Percentiles rank a stretch among this genome's conserved stretches.
Evolutionary conservation across 2,113 vertebrate species (phyloP).

Genomic region (Cynoglossus semilaevis): DNA sequence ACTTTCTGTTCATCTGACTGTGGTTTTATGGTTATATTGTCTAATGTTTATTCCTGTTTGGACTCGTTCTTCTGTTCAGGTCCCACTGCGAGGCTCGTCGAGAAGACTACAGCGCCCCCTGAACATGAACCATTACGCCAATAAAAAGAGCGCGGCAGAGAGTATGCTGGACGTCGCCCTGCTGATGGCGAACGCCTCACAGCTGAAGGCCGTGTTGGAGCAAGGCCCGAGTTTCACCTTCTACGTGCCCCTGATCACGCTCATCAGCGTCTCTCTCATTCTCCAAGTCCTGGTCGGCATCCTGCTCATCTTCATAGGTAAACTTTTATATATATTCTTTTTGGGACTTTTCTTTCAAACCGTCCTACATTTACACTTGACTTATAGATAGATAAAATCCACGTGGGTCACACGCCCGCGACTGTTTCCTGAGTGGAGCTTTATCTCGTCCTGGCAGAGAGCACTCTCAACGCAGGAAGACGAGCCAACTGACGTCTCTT

Average conservation of each 20-base stretch:
- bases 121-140: conserved; percentile 95
- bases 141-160: conserved; percentile 95
- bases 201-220: conserved; percentile 91
- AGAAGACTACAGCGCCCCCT: conserved; percentile 65
- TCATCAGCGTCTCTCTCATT: conserved; percentile 88
- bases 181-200: conserved; percentile 96
- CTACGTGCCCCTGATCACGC: conserved; percentile 82
- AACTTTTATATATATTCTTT: conserved; percentile 34
- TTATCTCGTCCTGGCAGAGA: conserved; percentile 43
- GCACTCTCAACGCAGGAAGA: too few relatives aligned
- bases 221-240: conserved; percentile 83
- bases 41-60: too few relatives aligned
- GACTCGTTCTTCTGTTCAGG: conserved; percentile 54
- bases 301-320: conserved; percentile 95
- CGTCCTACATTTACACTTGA: not conserved
- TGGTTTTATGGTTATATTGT: too few relatives aligned
- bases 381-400: not conserved
- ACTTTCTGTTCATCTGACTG: not conserved
- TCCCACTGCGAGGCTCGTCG: not conserved
- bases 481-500: too few relatives aligned
- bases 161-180: conserved; percentile 97
- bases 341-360: not conserved
- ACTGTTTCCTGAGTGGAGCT: too few relatives aligned
- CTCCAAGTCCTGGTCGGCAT: conserved; percentile 89
- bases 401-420: too few relatives aligned